Base-by-base conservation (phyloP, 2,888 invertebrate species). In the Hypomecis atomaria region DNA sequence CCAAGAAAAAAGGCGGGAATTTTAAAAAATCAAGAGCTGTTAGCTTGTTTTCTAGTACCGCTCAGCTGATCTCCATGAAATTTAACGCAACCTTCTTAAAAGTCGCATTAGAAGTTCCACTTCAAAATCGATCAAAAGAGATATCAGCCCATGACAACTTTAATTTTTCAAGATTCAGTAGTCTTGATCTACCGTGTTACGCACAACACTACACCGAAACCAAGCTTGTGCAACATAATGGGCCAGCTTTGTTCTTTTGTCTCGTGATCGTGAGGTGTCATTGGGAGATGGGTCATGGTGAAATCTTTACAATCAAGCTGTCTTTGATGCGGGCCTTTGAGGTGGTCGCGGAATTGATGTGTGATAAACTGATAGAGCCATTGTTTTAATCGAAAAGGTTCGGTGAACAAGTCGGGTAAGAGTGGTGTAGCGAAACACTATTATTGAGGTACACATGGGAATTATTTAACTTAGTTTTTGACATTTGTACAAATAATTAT, bases 191-290 rank as follows among this genome's bases (percentile, higher is more conserved):
- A 44, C 67, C 33, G 61, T 66, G 13, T 64, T 70, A 67, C 67
- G 66, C 68, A 8, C 58, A 49, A 23, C 70, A 66, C 66, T 71
- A 73, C 34, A 48, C 59, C 58, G 42, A 68, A 70, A 68, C 63
- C 69, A 65, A 62, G 69, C 78, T 89, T 89, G 86, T 78, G 88
- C 79, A 90, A 90, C 75, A 73, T 88, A 90, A 90, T 88, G 82
- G 85, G 71, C 65, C 75, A 78, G 84, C 71, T 89, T 90, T 89
- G 89, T 91, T 91, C 90, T 89, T 90, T 89, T 88, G 88, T 88
- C 82, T 86, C 71, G 77, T 62, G 65, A 37, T 88, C 85, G 82
- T 85, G 81, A 81, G 82, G 82, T 89, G 89, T 87, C 89, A 87
- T 88, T 88, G 87, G 85, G 71, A 83, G 89, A 88, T 85, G 88